Base-by-base conservation (phyloP, 2,888 invertebrate species). In the Caenorhabditis macrosperma region DNA sequence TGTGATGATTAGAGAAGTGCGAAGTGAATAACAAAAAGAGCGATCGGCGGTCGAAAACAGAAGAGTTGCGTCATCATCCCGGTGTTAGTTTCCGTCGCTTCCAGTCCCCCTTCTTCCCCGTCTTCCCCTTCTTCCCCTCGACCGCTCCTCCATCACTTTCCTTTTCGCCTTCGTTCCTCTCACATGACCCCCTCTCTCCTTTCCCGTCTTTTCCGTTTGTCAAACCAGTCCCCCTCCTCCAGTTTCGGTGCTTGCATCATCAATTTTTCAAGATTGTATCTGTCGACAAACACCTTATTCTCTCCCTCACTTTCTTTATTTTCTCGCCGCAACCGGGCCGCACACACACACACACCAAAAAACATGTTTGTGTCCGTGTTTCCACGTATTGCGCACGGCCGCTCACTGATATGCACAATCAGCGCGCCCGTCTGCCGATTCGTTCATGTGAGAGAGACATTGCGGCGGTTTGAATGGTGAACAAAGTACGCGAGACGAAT, bases 211-310 rank as follows among this genome's bases (percentile, higher is more conserved):
- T 24, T 26, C n/a, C 4, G 7, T 46, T n/a, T n/a, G 10, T 24
- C 61, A 57, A 63, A 77, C 76, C 63, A 61, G 68, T 63, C 63
- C 46, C 46, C 20, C 54, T 63, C 63, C 46, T 35, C 20, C 54
- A 20, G 41, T 54, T 54, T 68, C 35, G 48, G 59, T 57, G 72
- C 72, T 72, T 72, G 55, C 72, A 72, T 64, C 72, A 72, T 72
- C 64, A 20, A 55, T 72, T 72, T 72, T 72, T 72, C 72, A 64
- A 64, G 72, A 72, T 72, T 64, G 64, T 72, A 64, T 72, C 72
- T 64, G 63, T 46, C 64, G 57, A 63, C 72, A 72, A 72, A 72
- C 72, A 72, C 72, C 64, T 72, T 61, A 15, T 46, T 48, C 28
- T 28, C 46, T 15, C 28, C 30, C 55, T 50, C 46, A 44, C 7